A percentile compares a stretch with the other conserved stretches of the same genome.
phyloP scores from a whole-genome alignment of 2,888 invertebrate species.

The Pharmacophagus antenor region DNA sequence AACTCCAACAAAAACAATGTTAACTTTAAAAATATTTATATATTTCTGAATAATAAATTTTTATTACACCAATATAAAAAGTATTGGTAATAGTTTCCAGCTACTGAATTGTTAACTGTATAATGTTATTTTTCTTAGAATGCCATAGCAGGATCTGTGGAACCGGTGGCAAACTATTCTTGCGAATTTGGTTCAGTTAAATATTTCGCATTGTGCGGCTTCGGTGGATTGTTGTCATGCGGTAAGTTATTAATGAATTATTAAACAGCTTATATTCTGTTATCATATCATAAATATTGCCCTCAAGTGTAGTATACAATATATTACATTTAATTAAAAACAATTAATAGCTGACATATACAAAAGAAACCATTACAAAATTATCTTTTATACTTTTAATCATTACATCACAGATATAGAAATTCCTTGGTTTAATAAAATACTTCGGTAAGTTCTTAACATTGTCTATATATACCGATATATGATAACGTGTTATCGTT shows the following conservation, averaged over 20 bases:
- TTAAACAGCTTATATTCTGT: background rate
- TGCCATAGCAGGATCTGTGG: constrained; percentile 67
- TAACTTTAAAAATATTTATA: too few species aligned
- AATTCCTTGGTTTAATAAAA: background rate
- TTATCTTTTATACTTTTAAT: too few species aligned
- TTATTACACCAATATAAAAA: too few species aligned
- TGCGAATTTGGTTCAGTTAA: constrained; percentile 95
- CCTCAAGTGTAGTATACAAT: too few species aligned
- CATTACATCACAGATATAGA: too few species aligned
- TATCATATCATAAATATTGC: background rate
- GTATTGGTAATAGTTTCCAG: too few species aligned
- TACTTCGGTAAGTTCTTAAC: constrained; percentile 59
- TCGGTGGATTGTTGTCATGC: constrained; percentile 88
- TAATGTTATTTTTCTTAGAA: constrained; percentile 40
- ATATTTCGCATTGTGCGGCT: constrained; percentile 94
- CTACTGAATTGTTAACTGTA: too few species aligned
- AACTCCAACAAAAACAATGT: too few species aligned
- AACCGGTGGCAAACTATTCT: constrained; percentile 77
- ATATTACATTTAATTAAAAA: too few species aligned
- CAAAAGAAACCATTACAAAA: too few species aligned
- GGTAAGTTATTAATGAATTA: constrained; percentile 59
- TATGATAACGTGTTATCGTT: background rate
- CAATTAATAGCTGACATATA: too few species aligned
- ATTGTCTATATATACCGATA: background rate
- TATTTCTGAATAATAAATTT: too few species aligned